Percentiles rank a stretch among this genome's conserved stretches.
These are phyloP conservation scores for Pygmarrhopalites habei DNA, from an alignment of 1,140 invertebrate genomes.

Conservation along the genomic window DNA sequence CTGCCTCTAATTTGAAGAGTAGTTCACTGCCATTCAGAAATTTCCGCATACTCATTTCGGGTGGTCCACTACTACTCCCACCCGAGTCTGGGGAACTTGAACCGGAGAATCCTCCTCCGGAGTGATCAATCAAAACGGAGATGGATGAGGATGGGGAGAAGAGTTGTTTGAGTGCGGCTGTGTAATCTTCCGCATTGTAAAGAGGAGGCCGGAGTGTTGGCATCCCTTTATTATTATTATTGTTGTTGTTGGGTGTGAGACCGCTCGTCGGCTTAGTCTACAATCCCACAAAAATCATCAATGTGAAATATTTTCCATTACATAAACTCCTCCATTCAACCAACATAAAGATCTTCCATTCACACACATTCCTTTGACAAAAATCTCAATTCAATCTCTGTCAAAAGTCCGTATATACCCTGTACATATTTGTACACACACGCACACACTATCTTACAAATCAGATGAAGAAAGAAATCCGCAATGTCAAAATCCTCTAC, in stretches of 20 bases:
- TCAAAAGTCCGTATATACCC: too few species aligned
- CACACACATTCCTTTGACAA: too few species aligned
- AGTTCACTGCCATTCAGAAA: slow-evolving; percentile 78
- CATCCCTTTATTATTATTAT: slow-evolving; percentile 5
- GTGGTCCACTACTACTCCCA: slow-evolving; percentile 34
- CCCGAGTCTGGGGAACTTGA: slow-evolving; percentile 13
- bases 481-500: too few species aligned
- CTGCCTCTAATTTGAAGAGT: slow-evolving; percentile 74
- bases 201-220: slow-evolving; percentile 30
- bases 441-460: too few species aligned
- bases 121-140: slow-evolving; percentile 28
- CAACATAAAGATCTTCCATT: too few species aligned
- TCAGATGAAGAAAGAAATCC: too few species aligned
- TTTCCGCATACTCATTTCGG: slow-evolving; percentile 77
- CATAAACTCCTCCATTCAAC: too few species aligned
- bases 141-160: slow-evolving; percentile 19
- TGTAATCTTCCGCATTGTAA: slow-evolving; percentile 36
- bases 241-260: too few species aligned
- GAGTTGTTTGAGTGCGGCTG: slow-evolving; percentile 25
- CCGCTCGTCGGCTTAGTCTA: not conserved
- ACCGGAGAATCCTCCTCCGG: slow-evolving; percentile 20
- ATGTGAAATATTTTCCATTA: too few species aligned
- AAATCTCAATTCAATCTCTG: too few species aligned
- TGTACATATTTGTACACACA: too few species aligned
- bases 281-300: not conserved